These are phyloP conservation scores for Orchesella flavescens DNA, from an alignment of 2,888 invertebrate species.

Conservation along the genomic window DNA sequence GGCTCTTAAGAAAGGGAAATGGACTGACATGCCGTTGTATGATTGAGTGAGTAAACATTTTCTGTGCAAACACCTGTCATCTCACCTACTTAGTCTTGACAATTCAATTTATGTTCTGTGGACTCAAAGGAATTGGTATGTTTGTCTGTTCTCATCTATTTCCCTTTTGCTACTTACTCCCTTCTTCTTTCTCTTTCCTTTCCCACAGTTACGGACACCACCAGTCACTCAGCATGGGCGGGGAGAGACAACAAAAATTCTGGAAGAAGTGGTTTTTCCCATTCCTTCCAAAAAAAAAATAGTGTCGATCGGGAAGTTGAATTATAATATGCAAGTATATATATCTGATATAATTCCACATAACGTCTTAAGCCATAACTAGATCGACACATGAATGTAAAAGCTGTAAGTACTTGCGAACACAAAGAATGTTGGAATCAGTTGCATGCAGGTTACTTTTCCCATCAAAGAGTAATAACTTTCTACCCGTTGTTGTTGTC, in stretches of 20 bases:
- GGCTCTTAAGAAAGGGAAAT: conserved; percentile 47
- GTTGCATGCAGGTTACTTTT: conserved; percentile 23
- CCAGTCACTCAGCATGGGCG: conserved; percentile 5
- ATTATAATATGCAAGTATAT: neutral
- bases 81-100: conserved; percentile 67
- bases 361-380: too few relatives aligned
- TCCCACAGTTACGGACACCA: conserved; percentile 6
- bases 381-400: too few relatives aligned
- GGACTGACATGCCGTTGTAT: conserved; percentile 53
- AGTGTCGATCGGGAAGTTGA: neutral
- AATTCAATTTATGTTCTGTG: conserved; percentile 68
- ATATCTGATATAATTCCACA: neutral
- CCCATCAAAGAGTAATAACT: conserved; percentile 37
- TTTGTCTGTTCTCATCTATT: conserved; percentile 38
- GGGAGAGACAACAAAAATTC: neutral
- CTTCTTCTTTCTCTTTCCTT: neutral
- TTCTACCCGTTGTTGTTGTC: conserved; percentile 8
- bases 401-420: neutral
- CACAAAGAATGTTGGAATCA: conserved; percentile 35
- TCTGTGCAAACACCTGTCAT: conserved; percentile 70
- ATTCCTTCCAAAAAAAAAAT: neutral
- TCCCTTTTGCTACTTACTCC: conserved; percentile 10
- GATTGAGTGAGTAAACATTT: conserved; percentile 69
- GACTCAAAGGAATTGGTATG: conserved; percentile 65
- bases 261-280: neutral